A percentile compares a stretch with the other conserved stretches of the same genome.
Evolutionary conservation across 2,113 vertebrate genomes (phyloP).

Genomic region (Procavia capensis): DNA sequence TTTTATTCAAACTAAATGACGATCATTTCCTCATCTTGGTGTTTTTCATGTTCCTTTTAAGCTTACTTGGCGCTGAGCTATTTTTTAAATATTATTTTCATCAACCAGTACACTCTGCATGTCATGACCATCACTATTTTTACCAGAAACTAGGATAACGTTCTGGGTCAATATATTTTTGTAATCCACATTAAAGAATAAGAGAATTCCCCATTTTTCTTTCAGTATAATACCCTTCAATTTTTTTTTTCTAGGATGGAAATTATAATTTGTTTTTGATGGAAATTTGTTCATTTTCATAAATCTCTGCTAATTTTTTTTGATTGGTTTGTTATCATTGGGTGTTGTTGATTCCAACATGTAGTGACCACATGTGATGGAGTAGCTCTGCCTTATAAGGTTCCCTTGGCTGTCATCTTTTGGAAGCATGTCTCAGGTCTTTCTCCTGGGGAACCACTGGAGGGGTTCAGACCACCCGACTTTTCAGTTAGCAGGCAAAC

Average conservation of each 20-base stretch:
- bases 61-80: neutral
- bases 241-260: neutral
- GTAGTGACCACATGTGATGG: neutral
- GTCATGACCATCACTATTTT: neutral
- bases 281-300: neutral
- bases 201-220: neutral
- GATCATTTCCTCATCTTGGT: neutral
- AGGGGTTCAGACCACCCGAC: too few species aligned
- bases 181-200: neutral
- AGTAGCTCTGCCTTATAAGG: neutral
- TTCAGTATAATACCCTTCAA: neutral
- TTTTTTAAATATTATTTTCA: neutral
- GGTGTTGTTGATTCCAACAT: neutral
- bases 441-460: too few species aligned
- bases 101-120: neutral
- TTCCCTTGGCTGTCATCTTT: neutral
- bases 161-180: neutral
- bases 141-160: neutral
- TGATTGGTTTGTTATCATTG: neutral
- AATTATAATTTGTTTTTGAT: constrained; percentile 7
- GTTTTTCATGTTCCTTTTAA: constrained; percentile 30
- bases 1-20: neutral
- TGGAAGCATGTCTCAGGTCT: too few species aligned
- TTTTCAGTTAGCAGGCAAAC: too few species aligned
- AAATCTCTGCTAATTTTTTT: neutral